Base-by-base conservation (phyloP, 2,888 invertebrate species). In the Ecdyonurus torrentis region DNA sequence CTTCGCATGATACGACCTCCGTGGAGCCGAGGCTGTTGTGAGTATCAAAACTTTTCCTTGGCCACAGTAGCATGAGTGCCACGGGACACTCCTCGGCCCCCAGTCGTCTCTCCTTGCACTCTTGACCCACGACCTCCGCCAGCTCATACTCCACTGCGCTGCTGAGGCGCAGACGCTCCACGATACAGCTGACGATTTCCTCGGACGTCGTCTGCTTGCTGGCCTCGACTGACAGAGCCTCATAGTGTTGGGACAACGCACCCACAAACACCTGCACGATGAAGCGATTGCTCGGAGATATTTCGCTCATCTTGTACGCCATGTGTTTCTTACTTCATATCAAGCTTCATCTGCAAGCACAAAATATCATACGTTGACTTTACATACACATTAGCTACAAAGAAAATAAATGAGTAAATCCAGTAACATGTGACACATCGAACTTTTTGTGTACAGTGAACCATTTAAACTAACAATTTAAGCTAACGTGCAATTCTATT, bases 141-240 rank as follows among this genome's bases (percentile, higher is more conserved):
- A 91, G 77, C 75, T 92, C 91, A 75, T 89, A 91, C 63, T 85
- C 83, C 66, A 81, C 81, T 61, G 81, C 80, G 25, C 74, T 74
- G 66, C 77, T 77, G 64, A 86, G 77, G 59, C 81, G 80, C 52
- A 87, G 76, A 68, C 84, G 78, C 71, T 91, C 89, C 66, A 89
- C 87, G 68, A 93, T 92, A 74, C 91, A 92, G 68, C 86, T 84
- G 64, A 93, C 91, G 71, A 94, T 90, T 77, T 94, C 93, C 70
- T 91, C 90, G 0, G 91, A 89, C 68, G 91, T 91, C 64, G 92
- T 92, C 75, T 91, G 89, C 73, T 92, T 93, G 68, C 91, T 91
- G 64, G 92, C 91, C 76, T 93, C 91, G 69, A 94, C 89, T 63
- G 89, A 89, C 67, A 93, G 81, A 67, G 91, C 90, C 77, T 93